These are phyloP conservation scores for Perccottus glenii DNA, from an alignment of 2,113 vertebrate species.

Conservation along the genomic window DNA sequence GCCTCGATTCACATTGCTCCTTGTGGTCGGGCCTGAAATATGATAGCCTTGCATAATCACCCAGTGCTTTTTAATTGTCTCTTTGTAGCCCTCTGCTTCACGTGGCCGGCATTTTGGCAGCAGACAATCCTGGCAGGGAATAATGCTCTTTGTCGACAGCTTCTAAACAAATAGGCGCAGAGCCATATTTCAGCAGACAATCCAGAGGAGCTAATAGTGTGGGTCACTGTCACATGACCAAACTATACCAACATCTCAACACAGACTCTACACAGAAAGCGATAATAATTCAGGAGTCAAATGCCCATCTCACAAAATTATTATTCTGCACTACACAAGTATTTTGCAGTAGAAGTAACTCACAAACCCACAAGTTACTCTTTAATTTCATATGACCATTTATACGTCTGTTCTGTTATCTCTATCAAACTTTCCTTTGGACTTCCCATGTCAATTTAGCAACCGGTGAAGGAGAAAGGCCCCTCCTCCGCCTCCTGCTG, in stretches of 20 bases:
- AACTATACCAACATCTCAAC: neutral
- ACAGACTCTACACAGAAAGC: no score
- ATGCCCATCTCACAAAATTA: no score
- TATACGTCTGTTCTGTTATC: constrained; percentile 3
- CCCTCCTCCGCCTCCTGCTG: neutral
- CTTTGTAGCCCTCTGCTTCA: constrained; percentile 41
- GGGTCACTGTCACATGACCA: neutral
- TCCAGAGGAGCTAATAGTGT: constrained; percentile 21
- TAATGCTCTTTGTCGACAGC: constrained; percentile 2
- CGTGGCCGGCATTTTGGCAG: constrained; percentile 37
- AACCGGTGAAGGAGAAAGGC: constrained; percentile 22
- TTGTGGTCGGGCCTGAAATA: constrained; percentile 42
- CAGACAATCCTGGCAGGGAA: constrained; percentile 20
- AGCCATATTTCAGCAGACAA: constrained; percentile 36
- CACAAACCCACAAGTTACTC: no score
- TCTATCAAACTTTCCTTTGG: constrained; percentile 29
- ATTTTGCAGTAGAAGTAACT: no score
- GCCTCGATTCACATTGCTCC: constrained; percentile 33
- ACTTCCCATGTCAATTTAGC: constrained; percentile 5
- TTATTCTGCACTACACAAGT: no score
- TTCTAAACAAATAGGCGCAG: constrained; percentile 27
- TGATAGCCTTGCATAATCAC: constrained; percentile 45
- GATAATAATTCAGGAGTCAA: no score
- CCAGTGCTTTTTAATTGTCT: constrained; percentile 52
- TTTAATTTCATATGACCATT: neutral